Evolutionary conservation across 2,113 vertebrate species (phyloP), one percentile per base, ranked within the genome.

Genomic region (Zosterops hypoxanthus): DNA sequence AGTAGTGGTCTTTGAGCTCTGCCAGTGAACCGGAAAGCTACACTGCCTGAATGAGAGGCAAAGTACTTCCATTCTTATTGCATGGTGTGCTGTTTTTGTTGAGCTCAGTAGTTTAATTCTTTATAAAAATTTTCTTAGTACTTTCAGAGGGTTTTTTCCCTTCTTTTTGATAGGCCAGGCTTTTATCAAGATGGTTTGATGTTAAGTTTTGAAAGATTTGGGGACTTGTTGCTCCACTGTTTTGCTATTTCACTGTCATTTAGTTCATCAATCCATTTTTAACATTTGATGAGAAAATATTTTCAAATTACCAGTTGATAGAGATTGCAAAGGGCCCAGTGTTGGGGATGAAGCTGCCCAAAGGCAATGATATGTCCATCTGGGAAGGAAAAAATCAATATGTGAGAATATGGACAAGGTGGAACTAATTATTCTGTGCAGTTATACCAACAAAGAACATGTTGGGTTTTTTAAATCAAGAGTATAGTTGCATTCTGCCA

Each of bases 1-100:
- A 97, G 88, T 69, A 93, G 79, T 90, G 92, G 93, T 87, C 93
- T 95, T 96, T 86, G 91, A 93, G 96, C 92, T 98, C 91, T 83
- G 90, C 73, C 94, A 94, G 66, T 93, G 96, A 97, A 96, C 91
- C 25, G 3, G 95, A 95, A 96, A 94, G 85, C 92, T 86, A 89
- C 76, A 34, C 88, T 80, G 90, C 69, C 91, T 73, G 83, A 91
- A 80, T 53, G 66, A 86, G 92, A 71, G 88, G 86, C 66, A 94
- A 92, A 92, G 73, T 82, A 85, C 91, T 95, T 97, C 96, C 76
- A 66, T 95, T 94, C 70, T 87, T 78, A 82, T 52, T 89, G 77
- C 73, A 78, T 39, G 80, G 52, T 55, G 33, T 94, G 55, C 71
- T 2, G 1, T 14, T 94, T 94, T 68, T 91, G 44, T 89, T 88